Percentiles rank a stretch among this genome's conserved stretches.
Evolutionary conservation across 1,140 invertebrate species (phyloP).

Genomic region (Sogatella furcifera): DNA sequence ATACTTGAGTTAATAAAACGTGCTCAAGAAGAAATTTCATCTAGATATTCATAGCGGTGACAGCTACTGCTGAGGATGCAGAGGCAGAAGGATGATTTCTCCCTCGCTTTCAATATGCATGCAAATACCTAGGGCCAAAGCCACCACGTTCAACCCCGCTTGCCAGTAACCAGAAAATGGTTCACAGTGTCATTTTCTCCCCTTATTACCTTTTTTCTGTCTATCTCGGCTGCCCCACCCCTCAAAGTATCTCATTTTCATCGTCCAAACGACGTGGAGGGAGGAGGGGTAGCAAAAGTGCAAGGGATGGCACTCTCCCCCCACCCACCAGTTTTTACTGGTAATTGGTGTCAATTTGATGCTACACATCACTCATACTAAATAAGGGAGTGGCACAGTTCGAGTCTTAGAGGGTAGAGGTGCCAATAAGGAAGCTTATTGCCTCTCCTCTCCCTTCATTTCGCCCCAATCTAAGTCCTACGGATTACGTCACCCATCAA

Average conservation of each 20-base stretch:
- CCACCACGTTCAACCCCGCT: not conserved
- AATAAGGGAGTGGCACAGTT: constrained; percentile 4
- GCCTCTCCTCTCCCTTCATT: not conserved
- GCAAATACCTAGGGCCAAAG: constrained; percentile 1
- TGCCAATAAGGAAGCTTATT: constrained; percentile 1
- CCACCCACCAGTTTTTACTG: not conserved
- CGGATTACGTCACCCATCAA: not conserved
- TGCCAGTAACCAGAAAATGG: constrained; percentile 11
- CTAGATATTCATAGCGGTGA: constrained; percentile 1
- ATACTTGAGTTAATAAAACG: not conserved
- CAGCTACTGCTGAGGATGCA: not conserved
- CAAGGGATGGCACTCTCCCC: too few species aligned
- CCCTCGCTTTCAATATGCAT: constrained; percentile 14
- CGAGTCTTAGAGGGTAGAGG: not conserved
- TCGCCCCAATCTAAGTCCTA: not conserved
- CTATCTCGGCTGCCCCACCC: not conserved
- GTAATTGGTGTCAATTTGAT: constrained; percentile 18
- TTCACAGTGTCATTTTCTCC: constrained; percentile 16
- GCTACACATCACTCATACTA: constrained; percentile 13
- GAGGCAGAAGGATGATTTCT: not conserved
- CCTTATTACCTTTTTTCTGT: constrained; percentile 14
- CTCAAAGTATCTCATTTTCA: constrained; percentile 15
- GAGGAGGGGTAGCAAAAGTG: not conserved
- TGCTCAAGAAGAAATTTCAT: not conserved
- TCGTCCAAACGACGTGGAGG: constrained; percentile 1